These are phyloP conservation scores for Watsonalla cultraria DNA, from an alignment of 2,888 invertebrate genomes.

Conservation along the genomic window DNA sequence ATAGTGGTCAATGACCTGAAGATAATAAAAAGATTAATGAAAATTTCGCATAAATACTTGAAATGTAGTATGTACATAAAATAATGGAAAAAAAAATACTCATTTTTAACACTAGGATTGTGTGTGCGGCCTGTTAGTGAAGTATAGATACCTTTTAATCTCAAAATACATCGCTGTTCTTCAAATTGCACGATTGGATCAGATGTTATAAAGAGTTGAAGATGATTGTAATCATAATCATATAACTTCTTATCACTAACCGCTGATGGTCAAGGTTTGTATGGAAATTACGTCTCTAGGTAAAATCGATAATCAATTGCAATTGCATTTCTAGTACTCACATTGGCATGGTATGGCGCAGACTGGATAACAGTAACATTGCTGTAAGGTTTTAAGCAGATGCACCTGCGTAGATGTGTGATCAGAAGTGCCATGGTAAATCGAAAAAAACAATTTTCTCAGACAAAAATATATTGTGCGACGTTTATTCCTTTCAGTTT, in stretches of 20 bases:
- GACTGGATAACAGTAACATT: conserved; percentile 64
- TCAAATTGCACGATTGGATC: no score
- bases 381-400: conserved; percentile 55
- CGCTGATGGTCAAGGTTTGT: conserved; percentile 19
- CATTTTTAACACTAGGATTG: no score
- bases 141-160: no score
- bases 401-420: conserved; percentile 52
- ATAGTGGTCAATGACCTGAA: conserved; percentile 97
- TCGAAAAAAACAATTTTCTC: background rate
- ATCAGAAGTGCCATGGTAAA: conserved; percentile 53
- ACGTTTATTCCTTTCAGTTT: background rate
- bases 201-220: no score
- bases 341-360: conserved; percentile 86
- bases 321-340: conserved; percentile 65
- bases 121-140: no score
- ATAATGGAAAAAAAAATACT: no score
- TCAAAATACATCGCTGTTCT: no score
- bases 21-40: background rate
- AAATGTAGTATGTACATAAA: no score
- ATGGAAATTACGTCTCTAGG: conserved; percentile 28
- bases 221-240: background rate
- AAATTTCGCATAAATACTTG: no score
- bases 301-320: conserved; percentile 51
- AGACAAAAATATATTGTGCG: background rate
- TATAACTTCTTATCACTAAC: conserved; percentile 2